Evolutionary conservation across 2,113 vertebrate genomes (phyloP), one percentile per base, ranked within the genome.

Genomic region (Thunnus thynnus): DNA sequence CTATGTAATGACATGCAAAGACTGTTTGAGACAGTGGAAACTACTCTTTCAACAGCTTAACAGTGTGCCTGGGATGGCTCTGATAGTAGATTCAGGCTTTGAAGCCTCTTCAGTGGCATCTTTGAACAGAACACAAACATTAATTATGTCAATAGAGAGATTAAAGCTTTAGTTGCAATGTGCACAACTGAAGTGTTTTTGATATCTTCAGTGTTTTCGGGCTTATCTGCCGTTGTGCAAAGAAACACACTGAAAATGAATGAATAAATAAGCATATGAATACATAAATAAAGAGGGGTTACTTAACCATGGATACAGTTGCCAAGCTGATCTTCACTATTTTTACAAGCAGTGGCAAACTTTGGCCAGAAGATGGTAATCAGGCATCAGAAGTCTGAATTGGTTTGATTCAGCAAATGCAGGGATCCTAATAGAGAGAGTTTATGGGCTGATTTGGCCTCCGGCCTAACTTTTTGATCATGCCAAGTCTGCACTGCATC

Each of bases 291-390:
- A 58, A 69, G 50, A 51, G 2, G 8, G 12, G 13, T 22, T 22
- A 47, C 3, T n/a, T 5, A 30, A 78, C 17, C 44, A 0, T 2
- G 41, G 25, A 36, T 18, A 22, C 3, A 54, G 27, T 13, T 32
- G 46, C 14, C 0, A 6, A 17, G 16, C 13, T 54, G 18, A 52
- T 17, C 27, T 72, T 54, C 13, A 36, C 6, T 52, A 14, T 63
- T 74, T 54, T 47, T 54, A 14, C 17, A 70, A 54, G 86, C 72
- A 85, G 80, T 81, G 56, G 32, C 75, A 78, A 72, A 32, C 48
- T 78, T 69, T 65, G 20, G 48, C 85, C 85, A 85, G 85, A 79
- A 86, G 84, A 89, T 87, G 87, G 78, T 76, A 89, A 87, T 90
- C 80, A 69, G 75, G 81, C 64, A 82, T 81, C 80, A 75, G 20